phyloP scores from a whole-genome alignment of 2,888 invertebrate genomes.

The Drosophila rubida region DNA sequence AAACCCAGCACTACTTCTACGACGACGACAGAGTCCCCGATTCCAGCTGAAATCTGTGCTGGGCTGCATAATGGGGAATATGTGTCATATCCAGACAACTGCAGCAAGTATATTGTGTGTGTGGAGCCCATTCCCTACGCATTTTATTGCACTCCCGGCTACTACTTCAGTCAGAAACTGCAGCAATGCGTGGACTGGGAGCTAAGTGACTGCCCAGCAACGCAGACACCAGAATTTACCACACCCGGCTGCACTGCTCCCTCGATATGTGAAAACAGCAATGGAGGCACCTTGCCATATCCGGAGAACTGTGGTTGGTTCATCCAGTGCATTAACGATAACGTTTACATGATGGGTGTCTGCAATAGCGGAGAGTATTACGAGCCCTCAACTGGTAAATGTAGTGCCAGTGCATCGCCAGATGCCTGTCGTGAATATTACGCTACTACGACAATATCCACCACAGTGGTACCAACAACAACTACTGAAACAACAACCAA shows the following conservation, averaged over 20 bases:
- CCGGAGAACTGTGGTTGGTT: constrained; percentile 60
- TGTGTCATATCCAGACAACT: constrained; percentile 71
- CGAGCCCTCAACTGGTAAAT: constrained; percentile 48
- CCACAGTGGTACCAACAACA: background rate
- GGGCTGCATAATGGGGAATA: constrained; percentile 43
- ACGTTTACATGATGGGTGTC: constrained; percentile 85
- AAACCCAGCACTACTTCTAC: constrained; percentile 13
- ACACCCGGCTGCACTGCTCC: constrained; percentile 29
- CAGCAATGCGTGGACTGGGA: constrained; percentile 67
- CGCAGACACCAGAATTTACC: constrained; percentile 28
- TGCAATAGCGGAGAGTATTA: constrained; percentile 84
- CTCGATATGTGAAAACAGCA: constrained; percentile 24
- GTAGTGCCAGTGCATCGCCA: constrained; percentile 42
- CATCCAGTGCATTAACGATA: constrained; percentile 55
- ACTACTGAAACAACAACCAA: background rate
- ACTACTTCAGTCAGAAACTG: constrained; percentile 82
- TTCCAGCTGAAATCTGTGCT: constrained; percentile 50
- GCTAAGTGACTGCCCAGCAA: constrained; percentile 81
- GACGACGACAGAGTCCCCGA: constrained; percentile 16
- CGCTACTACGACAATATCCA: constrained; percentile 12
- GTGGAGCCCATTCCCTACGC: constrained; percentile 80
- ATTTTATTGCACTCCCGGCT: constrained; percentile 86
- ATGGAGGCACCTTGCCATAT: constrained; percentile 40
- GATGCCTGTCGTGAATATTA: constrained; percentile 46
- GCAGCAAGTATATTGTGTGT: constrained; percentile 71